A percentile compares a stretch with the other conserved stretches of the same genome.
These are phyloP conservation scores for Carassius auratus DNA, from an alignment of 2,113 vertebrate species.

Conservation along the genomic window DNA sequence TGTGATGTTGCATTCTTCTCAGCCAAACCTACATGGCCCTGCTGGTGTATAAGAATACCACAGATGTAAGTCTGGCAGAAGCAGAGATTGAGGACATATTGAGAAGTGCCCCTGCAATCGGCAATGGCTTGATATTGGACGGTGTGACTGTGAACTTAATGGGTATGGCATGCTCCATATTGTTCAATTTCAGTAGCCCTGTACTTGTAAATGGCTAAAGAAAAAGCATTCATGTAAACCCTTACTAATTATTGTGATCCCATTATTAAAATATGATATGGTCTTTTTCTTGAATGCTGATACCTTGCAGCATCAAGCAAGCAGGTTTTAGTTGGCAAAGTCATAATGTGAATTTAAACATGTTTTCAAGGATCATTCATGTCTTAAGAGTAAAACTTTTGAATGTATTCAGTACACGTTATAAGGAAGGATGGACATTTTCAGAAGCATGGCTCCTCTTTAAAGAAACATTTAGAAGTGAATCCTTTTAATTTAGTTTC, in stretches of 20 bases:
- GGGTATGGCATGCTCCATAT: slow-evolving; percentile 72
- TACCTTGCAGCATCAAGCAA: neutral
- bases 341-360: neutral
- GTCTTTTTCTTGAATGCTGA: neutral
- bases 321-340: neutral
- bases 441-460: neutral
- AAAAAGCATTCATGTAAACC: neutral
- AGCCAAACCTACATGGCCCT: slow-evolving; percentile 81
- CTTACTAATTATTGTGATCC: neutral
- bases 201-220: neutral
- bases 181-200: neutral
- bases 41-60: slow-evolving; percentile 80
- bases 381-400: neutral
- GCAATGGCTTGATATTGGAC: slow-evolving; percentile 69
- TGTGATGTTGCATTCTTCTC: slow-evolving; percentile 14
- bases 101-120: slow-evolving; percentile 64
- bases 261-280: neutral
- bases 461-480: neutral
- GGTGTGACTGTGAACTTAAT: slow-evolving; percentile 71
- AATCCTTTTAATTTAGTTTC: neutral
- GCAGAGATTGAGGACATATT: slow-evolving; percentile 74
- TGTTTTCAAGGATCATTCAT: neutral
- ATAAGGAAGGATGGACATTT: neutral
- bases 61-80: slow-evolving; percentile 76
- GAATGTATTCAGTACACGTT: neutral